Evolutionary conservation across 2,113 vertebrate genomes (phyloP), one percentile per base, ranked within the genome.

Genomic region (Lanius collurio): DNA sequence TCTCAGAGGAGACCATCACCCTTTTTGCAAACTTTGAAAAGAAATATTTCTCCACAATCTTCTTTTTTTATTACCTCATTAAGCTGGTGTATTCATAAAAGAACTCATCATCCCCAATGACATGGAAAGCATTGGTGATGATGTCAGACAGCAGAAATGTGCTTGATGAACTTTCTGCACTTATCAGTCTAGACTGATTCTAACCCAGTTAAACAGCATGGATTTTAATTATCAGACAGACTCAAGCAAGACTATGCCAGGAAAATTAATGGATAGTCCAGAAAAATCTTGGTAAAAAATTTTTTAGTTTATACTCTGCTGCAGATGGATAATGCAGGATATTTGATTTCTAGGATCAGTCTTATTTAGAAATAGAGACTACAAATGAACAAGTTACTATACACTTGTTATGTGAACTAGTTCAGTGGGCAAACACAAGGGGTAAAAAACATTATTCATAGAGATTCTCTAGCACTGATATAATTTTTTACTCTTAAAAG

Each of bases 131-230:
- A 27, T 9, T 60, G 71, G 49, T 52, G 82, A 71, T 84, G 62
- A 89, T 76, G 70, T 83, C 80, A 91, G 55, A 87, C 47, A 76
- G 62, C 46, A 84, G 76, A 96, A 94, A 94, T 84, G 57, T 78
- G 14, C 55, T 71, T 89, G 70, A 76, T 95, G 69, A 95, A 87
- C 80, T 57, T 90, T 65, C 63, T 79, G 35, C 56, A 86, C 68
- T 90, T 74, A 57, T 12, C 49, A 62, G 83, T 73, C 90, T 89
- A 68, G 74, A 86, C 52, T 63, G 77, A 53, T 41, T 94, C 84
- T 87, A 65, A 90, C 30, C 94, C 76, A 90, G 70, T 92, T 92
- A 93, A 92, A 89, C 35, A 96, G 59, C 91, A 83, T 41, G 35
- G 49, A 79, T 57, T 83, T 95, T 87, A 69, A 91, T 94, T 90